Base-by-base conservation (phyloP, 2,888 invertebrate genomes). In the Helicoverpa assulta region DNA sequence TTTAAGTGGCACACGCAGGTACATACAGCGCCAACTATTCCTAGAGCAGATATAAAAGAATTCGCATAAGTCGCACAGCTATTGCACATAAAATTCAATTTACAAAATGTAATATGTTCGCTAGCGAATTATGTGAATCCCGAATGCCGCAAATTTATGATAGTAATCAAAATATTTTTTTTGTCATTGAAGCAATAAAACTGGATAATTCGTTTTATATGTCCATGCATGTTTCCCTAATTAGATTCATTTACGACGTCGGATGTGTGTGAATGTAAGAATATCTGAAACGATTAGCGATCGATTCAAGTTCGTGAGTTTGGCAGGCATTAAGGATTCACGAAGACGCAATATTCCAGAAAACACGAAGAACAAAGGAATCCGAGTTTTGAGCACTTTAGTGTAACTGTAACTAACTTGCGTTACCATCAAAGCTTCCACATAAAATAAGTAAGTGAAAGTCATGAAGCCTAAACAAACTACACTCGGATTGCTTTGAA, bases 111-210 rank as follows among this genome's bases (percentile, higher is more conserved):
- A 71, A 82, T 78, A 82, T 77, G 66, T 86, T 91, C 93, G 92
- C 92, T 86, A 92, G 93, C 93, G 91, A 91, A 85, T 89, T 92
- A 93, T 91, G 92, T 95, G 94, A 94, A 94, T 94, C 94, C 94
- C 93, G 93, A 95, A 94, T 94, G 93, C 93, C 93, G 90, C 88
- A 89, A 89, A 89, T 87, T 88, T 86, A 88, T 79, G 85, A 83
- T 72, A 71, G 85, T 83, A 88, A 87, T 87, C 79, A 87, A 86
- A 86, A 85, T 86, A 86, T 86, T 88, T 89, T 90, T 89, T 85
- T 90, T 90, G 85, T 90, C 86, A 90, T 86, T 90, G 80, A 70
- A 76, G 89, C 86, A 89, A 89, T 90, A 89, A 90, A 91, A 88
- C 81, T 77, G 81, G 74, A 85, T 87, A 86, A 88, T 85, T 88